These are phyloP conservation scores for Turritopsis rubra DNA, from an alignment of 30 jellyfish, hydroid and myxozoan genomes.

Conservation along the genomic window DNA sequence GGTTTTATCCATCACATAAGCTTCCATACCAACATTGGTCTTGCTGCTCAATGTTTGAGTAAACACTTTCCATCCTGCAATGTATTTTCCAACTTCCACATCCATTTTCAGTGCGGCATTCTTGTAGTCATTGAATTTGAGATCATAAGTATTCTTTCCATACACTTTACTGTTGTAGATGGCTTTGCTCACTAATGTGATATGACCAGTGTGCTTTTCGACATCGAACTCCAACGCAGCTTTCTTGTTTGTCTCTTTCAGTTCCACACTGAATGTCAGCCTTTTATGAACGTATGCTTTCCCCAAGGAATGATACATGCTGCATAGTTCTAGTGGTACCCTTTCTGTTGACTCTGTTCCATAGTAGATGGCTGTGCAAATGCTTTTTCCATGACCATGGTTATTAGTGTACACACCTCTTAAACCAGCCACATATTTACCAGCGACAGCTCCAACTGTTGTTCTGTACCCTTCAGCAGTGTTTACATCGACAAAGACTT, in stretches of 20 bases:
- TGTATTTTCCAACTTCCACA: slow-evolving; percentile 12
- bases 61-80: slow-evolving; percentile 25
- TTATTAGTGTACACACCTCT: slow-evolving; percentile 23
- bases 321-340: slow-evolving; percentile 14
- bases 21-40: slow-evolving; percentile 26
- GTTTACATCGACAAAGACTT: slow-evolving; percentile 10
- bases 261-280: neutral
- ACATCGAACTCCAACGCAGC: slow-evolving; percentile 46
- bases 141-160: slow-evolving; percentile 35
- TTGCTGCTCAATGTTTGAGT: neutral
- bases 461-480: slow-evolving; percentile 26
- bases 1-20: slow-evolving; percentile 14
- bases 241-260: slow-evolving; percentile 39
- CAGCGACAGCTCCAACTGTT: slow-evolving; percentile 31
- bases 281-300: slow-evolving; percentile 7
- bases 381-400: slow-evolving; percentile 25
- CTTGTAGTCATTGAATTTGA: slow-evolving; percentile 43
- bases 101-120: slow-evolving; percentile 50
- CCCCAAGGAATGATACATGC: neutral
- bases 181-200: slow-evolving; percentile 35
- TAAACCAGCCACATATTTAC: slow-evolving; percentile 28
- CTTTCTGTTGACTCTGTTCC: slow-evolving; percentile 17
- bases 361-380: slow-evolving; percentile 31
- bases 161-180: slow-evolving; percentile 43
- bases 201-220: slow-evolving; percentile 22